Conservation (phyloP, 1,140 invertebrate genomes). For the Palaemon carinicauda region DNA sequence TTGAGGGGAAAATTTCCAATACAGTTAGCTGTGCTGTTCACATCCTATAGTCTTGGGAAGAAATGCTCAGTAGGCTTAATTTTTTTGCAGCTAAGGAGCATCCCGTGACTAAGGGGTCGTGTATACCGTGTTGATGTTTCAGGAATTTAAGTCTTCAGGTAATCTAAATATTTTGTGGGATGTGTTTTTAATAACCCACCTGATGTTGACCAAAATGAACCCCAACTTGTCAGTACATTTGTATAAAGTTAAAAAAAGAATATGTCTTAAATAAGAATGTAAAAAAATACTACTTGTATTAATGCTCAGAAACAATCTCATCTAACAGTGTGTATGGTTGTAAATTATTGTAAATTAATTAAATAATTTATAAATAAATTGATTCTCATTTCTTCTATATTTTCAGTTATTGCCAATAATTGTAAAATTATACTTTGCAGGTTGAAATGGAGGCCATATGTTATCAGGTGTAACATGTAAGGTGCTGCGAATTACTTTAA, state of each 20-base stretch:
- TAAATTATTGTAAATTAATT: constrained; percentile 60
- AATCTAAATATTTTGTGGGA: constrained; percentile 52
- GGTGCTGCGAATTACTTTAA: no score
- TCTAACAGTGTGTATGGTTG: constrained; percentile 60
- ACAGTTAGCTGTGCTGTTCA: constrained; percentile 23
- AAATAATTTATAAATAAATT: constrained; percentile 61
- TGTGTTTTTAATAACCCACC: constrained; percentile 51
- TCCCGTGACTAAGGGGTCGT: constrained; percentile 19
- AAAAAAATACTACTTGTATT: constrained; percentile 55
- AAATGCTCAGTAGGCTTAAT: background rate
- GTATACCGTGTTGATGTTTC: constrained; percentile 38
- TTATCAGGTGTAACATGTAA: no score
- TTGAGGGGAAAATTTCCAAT: constrained; percentile 6
- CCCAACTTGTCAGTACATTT: constrained; percentile 42
- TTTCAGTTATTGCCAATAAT: background rate
- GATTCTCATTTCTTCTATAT: constrained; percentile 57
- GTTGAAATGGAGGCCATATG: no score
- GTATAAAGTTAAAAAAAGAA: constrained; percentile 62
- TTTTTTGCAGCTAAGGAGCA: constrained; percentile 8
- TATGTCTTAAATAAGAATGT: constrained; percentile 32
- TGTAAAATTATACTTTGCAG: no score
- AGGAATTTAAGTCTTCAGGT: constrained; percentile 53
- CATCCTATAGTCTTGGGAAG: constrained; percentile 18
- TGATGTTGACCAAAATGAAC: constrained; percentile 47
- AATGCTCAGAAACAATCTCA: constrained; percentile 59